Base-by-base conservation (phyloP, 2,797 vertebrate species). In the Okamejei kenojei region DNA sequence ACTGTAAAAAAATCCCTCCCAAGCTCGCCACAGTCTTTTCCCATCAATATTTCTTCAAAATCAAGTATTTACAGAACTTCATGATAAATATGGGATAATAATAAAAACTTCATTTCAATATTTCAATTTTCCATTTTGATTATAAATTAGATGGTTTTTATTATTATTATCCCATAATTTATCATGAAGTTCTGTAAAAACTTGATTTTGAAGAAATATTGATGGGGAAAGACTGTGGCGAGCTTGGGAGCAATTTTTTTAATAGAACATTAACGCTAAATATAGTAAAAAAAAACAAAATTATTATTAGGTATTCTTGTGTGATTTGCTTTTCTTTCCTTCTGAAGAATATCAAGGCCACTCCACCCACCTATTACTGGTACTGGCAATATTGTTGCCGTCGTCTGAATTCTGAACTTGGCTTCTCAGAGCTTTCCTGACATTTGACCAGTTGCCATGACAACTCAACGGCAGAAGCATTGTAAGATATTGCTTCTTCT, bases 361-460 rank as follows among this genome's bases (percentile, higher is more conserved):
- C 84, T 32, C 19, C 63, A 3, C 26, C 81, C 54, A 82, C 23
- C 32, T 68, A 88, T 68, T 35, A 32, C 17, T 10, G 21, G 65
- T 63, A 88, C 32, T 2, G 17, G n/a, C n/a, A 23, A 19, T 17
- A 19, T 35, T 21, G 19, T 68, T 88, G 63, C 8, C 19, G 4
- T 35, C n/a, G 35, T 63, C 84, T 68, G 84, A 35, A 88, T 35
- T 88, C n/a, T 35, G 61, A 68, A 68, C 84, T 88, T 88, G 21
- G 8, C 84, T 88, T 88, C 8, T 32, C 7, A 35, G 84, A 68
- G 29, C 15, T 35, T 54, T 21, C 15, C 0, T 68, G 61, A 88
- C 15, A n/a, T 86, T 86, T 68, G 63, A 68, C 84, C 17, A 21
- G 84, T 88, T 88, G 84, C 63, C 84, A 88, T 68, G n/a, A 88